Evolutionary conservation across 2,888 invertebrate species (phyloP).

Genomic region (Melinaea marsaeus): DNA sequence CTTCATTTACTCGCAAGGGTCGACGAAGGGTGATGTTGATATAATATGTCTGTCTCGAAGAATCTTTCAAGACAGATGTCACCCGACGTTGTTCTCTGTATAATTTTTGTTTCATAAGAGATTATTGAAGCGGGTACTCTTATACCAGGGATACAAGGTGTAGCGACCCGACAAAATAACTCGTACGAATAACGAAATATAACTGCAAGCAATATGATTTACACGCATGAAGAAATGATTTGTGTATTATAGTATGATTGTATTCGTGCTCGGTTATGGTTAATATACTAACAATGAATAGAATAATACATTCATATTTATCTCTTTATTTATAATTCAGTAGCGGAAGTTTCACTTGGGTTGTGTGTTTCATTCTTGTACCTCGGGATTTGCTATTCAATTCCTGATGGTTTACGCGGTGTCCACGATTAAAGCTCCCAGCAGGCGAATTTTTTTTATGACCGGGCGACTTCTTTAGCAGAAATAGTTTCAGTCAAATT

Average conservation of each 20-base stretch:
- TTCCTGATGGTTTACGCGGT: no score
- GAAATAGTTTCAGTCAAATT: no score
- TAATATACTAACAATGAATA: no score
- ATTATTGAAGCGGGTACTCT: constrained; percentile 19
- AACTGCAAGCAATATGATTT: constrained; percentile 35
- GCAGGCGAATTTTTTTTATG: no score
- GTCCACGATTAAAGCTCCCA: no score
- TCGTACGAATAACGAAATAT: constrained; percentile 39
- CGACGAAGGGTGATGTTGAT: not conserved
- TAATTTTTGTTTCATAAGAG: constrained; percentile 25
- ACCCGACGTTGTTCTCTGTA: not conserved
- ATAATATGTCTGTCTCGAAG: constrained; percentile 1
- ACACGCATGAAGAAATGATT: constrained; percentile 33
- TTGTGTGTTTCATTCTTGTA: no score
- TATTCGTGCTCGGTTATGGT: constrained; percentile 11
- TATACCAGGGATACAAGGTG: constrained; percentile 32
- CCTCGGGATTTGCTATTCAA: no score
- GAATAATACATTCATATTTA: no score
- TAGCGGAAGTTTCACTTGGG: no score
- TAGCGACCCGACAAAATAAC: constrained; percentile 47
- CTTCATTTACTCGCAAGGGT: constrained; percentile 35
- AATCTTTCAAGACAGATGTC: constrained; percentile 7
- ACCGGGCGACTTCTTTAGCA: no score
- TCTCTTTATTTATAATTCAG: no score
- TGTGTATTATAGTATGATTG: constrained; percentile 9